Base-by-base conservation (phyloP, 2,888 invertebrate species). In the Agrotis puta region DNA sequence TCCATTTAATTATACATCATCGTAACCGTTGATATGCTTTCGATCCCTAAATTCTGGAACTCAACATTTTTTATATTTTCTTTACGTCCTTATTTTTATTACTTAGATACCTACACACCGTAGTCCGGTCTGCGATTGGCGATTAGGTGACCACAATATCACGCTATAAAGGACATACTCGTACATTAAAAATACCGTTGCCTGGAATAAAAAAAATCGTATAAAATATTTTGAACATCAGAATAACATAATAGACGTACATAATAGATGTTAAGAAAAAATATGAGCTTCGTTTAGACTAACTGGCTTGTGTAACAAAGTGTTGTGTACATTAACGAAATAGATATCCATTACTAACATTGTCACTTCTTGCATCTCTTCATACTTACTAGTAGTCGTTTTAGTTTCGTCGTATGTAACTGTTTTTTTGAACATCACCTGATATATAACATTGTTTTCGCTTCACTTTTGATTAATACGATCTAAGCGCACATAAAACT, bases 261-360 rank as follows among this genome's bases (percentile, higher is more conserved):
- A 88, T 92, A 88, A 93, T 95, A 95, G 95, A 87, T 92, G 88
- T 93, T 96, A 95, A 95, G 95, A 94, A 94, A n/a, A 95, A 95
- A 94, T 92, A 95, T 94, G 95, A 96, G 95, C 95, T 96, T 96
- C 91, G 88, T 95, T 94, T 95, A 95, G 95, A 94, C 88, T 94
- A 89, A 95, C 93, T 93, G 94, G 95, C 95, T 95, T 95, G 89
- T 93, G 92, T 94, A 91, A 92, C 92, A 90, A 90, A 89, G 91
- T 93, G 93, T 93, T 93, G 92, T 93, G 92, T 93, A 92, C 87
- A 86, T 88, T 91, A 91, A 87, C 87, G 88, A 92, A 92, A 91
- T 91, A 93, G 88, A 86, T 88, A 75, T 81, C 83, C 84, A 89
- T 88, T 81, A 78, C 78, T 70, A 63, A 78, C 88, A 86, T 89